phyloP scores from a whole-genome alignment of 2,888 invertebrate species.

The Napeogenes sylphis region DNA sequence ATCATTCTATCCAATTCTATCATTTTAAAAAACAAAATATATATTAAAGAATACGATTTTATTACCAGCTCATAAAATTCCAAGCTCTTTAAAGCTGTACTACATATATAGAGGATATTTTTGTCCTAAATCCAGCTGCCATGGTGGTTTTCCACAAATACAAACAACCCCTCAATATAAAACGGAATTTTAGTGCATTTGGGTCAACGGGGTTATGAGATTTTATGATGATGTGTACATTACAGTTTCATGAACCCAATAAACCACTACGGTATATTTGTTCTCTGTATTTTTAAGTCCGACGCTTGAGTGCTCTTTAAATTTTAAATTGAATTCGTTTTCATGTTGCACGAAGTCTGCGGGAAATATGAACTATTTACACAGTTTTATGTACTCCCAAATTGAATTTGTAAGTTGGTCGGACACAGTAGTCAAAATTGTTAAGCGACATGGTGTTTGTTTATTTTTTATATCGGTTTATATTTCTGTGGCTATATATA shows the following conservation, averaged over 20 bases:
- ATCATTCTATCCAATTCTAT: too few species aligned
- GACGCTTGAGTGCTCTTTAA: constrained; percentile 13
- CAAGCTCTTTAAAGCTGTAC: background rate
- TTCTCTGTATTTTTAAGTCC: constrained; percentile 8
- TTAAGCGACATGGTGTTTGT: too few species aligned
- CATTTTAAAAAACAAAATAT: too few species aligned
- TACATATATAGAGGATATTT: constrained; percentile 12
- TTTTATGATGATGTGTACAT: constrained; percentile 32
- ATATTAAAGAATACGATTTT: too few species aligned
- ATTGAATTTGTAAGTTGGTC: background rate
- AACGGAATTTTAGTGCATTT: constrained; percentile 29
- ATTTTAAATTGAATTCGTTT: constrained; percentile 25
- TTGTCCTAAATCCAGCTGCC: constrained; percentile 19
- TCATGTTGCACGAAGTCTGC: constrained; percentile 11
- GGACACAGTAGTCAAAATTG: background rate
- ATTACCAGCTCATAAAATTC: constrained; percentile 12
- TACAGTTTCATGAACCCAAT: constrained; percentile 14
- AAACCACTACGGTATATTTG: constrained; percentile 8
- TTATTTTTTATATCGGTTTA: too few species aligned
- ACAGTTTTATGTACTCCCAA: background rate
- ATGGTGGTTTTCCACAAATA: constrained; percentile 22
- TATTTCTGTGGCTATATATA: too few species aligned
- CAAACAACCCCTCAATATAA: constrained; percentile 22
- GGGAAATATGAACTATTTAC: constrained; percentile 2
- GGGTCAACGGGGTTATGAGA: constrained; percentile 37